phyloP scores from a whole-genome alignment of 2,113 vertebrate genomes.

The Esox niger region DNA sequence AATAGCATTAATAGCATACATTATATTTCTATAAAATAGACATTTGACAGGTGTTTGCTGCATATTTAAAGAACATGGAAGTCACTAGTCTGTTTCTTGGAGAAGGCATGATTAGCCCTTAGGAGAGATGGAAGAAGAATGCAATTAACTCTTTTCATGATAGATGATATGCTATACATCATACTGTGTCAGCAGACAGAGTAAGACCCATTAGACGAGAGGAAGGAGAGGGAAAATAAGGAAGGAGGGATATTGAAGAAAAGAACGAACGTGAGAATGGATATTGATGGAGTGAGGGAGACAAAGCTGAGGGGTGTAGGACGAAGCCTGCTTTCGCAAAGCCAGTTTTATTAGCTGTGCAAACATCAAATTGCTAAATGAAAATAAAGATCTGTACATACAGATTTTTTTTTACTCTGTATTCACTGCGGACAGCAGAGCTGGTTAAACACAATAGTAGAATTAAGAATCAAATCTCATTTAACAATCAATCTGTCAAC shows the following conservation, averaged over 20 bases:
- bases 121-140: constrained; percentile 9
- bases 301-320: too few species aligned
- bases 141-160: constrained; percentile 38
- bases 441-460: constrained; percentile 9
- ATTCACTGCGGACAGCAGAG: constrained; percentile 12
- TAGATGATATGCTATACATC: constrained; percentile 34
- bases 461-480: constrained; percentile 12
- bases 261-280: too few species aligned
- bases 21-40: too few species aligned
- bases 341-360: not conserved
- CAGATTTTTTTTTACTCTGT: constrained; percentile 36
- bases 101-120: not conserved
- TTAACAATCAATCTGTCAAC: constrained; percentile 28
- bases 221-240: not conserved
- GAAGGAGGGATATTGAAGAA: too few species aligned
- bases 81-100: constrained; percentile 8
- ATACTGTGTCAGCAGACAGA: constrained; percentile 18
- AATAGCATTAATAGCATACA: too few species aligned
- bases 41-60: too few species aligned
- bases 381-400: constrained; percentile 23
- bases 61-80: constrained; percentile 17
- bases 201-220: constrained; percentile 18
- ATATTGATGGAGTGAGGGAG: too few species aligned
- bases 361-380: constrained; percentile 32
- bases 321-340: too few species aligned